Conservation (phyloP, 2,888 invertebrate species). For the Mimas tiliae region DNA sequence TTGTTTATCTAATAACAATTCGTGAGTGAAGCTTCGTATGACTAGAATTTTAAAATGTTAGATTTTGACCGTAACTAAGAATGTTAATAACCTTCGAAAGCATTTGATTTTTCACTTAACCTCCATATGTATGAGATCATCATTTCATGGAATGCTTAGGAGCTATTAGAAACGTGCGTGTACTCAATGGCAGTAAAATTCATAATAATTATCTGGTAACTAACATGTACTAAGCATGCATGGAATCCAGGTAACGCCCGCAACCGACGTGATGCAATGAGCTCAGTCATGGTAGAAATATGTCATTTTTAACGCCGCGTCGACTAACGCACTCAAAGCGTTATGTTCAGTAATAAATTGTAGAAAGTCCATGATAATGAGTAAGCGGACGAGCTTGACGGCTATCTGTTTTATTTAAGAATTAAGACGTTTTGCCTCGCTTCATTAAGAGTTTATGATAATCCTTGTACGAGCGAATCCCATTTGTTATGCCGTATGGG, state of each 20-base stretch:
- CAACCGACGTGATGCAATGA: constrained; percentile 51
- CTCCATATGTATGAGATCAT: constrained; percentile 49
- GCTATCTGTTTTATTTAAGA: constrained; percentile 42
- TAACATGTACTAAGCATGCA: constrained; percentile 48
- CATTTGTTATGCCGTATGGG: constrained; percentile 46
- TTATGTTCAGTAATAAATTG: constrained; percentile 39
- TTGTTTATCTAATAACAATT: constrained; percentile 23
- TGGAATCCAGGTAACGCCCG: constrained; percentile 54
- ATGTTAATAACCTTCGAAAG: constrained; percentile 63
- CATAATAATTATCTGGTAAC: constrained; percentile 52
- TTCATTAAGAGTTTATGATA: constrained; percentile 21
- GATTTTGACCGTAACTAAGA: constrained; percentile 51
- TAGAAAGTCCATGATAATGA: constrained; percentile 48
- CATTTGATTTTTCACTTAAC: constrained; percentile 64
- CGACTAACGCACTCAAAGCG: constrained; percentile 29
- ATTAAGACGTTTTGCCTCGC: constrained; percentile 43
- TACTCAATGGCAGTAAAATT: constrained; percentile 62
- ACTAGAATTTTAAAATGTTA: constrained; percentile 37
- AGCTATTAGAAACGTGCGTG: constrained; percentile 50
- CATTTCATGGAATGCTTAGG: constrained; percentile 12
- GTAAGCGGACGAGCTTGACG: constrained; percentile 38
- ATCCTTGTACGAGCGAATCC: constrained; percentile 35
- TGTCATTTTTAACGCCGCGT: constrained; percentile 38
- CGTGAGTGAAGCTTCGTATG: constrained; percentile 43
- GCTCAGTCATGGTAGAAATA: constrained; percentile 29